These are phyloP conservation scores for Mycalesis mineus DNA, from an alignment of 2,888 invertebrate genomes.

Conservation along the genomic window DNA sequence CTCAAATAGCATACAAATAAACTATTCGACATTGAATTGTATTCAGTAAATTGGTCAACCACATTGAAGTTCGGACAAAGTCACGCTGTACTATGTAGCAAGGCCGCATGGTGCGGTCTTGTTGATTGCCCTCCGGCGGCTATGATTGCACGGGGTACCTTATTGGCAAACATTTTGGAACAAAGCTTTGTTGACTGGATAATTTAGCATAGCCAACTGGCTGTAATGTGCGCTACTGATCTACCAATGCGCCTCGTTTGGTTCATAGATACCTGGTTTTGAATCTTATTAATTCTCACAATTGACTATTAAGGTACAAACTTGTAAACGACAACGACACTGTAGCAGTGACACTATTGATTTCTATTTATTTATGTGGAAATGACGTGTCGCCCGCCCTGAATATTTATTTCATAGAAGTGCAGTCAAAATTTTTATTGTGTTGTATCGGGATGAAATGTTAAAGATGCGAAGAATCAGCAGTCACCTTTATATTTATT, in stretches of 20 bases:
- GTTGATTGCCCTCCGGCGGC: constrained; percentile 7
- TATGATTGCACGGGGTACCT: background rate
- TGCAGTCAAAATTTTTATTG: too few relatives aligned
- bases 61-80: background rate
- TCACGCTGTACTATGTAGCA: background rate
- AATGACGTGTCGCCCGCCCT: too few relatives aligned
- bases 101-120: constrained; percentile 3
- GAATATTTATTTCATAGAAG: too few relatives aligned
- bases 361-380: too few relatives aligned
- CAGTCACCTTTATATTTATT: too few relatives aligned
- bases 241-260: background rate
- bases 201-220: constrained; percentile 5
- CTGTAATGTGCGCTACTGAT: background rate
- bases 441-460: too few relatives aligned
- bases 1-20: too few relatives aligned
- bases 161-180: constrained; percentile 6
- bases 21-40: background rate
- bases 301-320: too few relatives aligned
- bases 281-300: too few relatives aligned
- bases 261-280: background rate
- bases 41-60: background rate
- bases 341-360: too few relatives aligned
- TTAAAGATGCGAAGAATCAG: too few relatives aligned
- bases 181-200: constrained; percentile 9
- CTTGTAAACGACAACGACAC: too few relatives aligned